Evolutionary conservation across 2,797 vertebrate species (phyloP).

Genomic region (Anguilla marmorata): DNA sequence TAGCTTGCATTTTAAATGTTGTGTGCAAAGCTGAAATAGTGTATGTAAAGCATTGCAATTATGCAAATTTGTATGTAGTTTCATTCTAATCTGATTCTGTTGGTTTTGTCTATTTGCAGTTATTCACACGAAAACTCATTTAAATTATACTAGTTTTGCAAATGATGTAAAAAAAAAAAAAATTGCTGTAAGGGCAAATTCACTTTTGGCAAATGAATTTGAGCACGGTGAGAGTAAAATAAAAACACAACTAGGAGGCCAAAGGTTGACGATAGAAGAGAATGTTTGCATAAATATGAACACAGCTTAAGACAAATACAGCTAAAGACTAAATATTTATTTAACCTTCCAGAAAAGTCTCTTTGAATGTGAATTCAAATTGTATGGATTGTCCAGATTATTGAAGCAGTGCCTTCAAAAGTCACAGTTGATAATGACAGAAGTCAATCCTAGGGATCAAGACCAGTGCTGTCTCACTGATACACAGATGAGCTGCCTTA

Average conservation of each 20-base stretch:
- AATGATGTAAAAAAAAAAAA: neutral
- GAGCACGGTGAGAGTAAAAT: neutral
- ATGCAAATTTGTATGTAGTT: neutral
- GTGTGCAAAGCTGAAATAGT: neutral
- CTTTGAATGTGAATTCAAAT: neutral
- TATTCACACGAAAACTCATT: neutral
- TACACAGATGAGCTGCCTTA: neutral
- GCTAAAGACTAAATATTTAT: neutral
- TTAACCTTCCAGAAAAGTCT: neutral
- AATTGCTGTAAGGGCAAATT: neutral
- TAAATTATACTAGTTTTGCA: neutral
- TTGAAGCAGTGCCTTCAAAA: neutral
- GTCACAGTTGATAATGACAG: neutral
- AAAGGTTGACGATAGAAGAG: slow-evolving; percentile 1
- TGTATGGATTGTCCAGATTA: neutral
- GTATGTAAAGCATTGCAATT: neutral
- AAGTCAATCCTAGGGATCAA: neutral
- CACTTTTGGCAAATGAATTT: neutral
- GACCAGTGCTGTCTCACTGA: neutral
- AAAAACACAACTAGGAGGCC: neutral
- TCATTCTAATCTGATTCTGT: neutral
- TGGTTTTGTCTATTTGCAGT: neutral
- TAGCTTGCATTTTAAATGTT: neutral
- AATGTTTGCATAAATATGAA: slow-evolving; percentile 13
- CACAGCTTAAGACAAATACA: neutral